Evolutionary conservation across 2,888 invertebrate species (phyloP).

Genomic region (Cylindroiulus punctatus): DNA sequence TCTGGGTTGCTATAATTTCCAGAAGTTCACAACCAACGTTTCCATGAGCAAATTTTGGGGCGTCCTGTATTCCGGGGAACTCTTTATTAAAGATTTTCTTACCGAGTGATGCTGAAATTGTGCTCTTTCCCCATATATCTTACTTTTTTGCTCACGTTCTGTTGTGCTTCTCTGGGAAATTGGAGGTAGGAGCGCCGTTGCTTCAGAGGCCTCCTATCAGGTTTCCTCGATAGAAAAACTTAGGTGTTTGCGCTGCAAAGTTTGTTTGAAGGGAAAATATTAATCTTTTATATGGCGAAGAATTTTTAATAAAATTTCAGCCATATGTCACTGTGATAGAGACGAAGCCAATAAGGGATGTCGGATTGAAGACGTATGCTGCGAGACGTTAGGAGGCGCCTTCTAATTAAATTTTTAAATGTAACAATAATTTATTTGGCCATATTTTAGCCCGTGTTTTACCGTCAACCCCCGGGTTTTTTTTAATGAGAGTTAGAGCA

Average conservation of each 20-base stretch:
- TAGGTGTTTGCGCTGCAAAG: slow-evolving; percentile 7
- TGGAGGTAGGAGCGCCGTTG: not conserved
- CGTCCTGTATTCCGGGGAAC: not conserved
- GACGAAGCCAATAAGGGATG: slow-evolving; percentile 20
- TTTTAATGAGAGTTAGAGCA: not conserved
- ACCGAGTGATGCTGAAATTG: not conserved
- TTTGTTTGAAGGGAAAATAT: slow-evolving; percentile 32
- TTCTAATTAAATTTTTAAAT: slow-evolving; percentile 32
- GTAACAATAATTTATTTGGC: not conserved
- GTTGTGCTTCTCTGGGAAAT: not conserved
- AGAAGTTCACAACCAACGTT: not conserved
- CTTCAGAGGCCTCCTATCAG: not conserved
- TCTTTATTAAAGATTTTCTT: not conserved
- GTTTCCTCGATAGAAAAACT: slow-evolving; percentile 5
- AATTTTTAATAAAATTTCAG: slow-evolving; percentile 32
- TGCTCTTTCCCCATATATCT: not conserved
- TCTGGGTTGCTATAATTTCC: not conserved
- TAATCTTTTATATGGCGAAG: slow-evolving; percentile 27
- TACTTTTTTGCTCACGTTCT: not conserved
- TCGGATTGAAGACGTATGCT: slow-evolving; percentile 26
- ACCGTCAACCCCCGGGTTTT: not conserved
- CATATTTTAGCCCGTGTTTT: not conserved
- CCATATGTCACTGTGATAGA: slow-evolving; percentile 32
- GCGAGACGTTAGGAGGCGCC: slow-evolving; percentile 15
- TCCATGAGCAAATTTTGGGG: not conserved